Base-by-base conservation (phyloP, 2,797 vertebrate genomes). In the Cygnus olor region DNA sequence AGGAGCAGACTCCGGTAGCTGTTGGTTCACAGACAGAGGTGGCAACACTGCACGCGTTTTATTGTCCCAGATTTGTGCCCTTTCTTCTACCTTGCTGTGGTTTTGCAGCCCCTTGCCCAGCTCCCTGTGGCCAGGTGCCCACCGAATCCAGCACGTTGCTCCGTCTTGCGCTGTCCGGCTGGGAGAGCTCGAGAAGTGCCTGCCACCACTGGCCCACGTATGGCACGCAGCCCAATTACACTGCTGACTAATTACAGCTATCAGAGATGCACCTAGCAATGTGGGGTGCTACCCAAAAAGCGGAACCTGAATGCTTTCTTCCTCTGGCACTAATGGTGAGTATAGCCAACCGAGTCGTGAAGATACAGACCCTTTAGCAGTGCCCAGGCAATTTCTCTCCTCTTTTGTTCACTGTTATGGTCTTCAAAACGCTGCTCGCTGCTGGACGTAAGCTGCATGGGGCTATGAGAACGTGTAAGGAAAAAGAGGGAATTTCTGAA, bases 281-380 rank as follows among this genome's bases (percentile, higher is more conserved):
- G 38, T 38, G 38, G 40, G 40, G 40, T 40, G 40, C 40, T 40
- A 34, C n/a, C 57, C n/a, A 10, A 54, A n/a, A 32, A 57, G 18
- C 7, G 16, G 68, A 51, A 1, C 47, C 27, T 57, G 38, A 60
- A 49, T 1, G 0, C 1, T 47, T 32, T 25, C 65, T 20, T 21
- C 4, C 20, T 27, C 47, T 38, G 53, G 17, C 51, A 28, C 57
- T n/a, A 40, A 32, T 2, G 0, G 2, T n/a, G 38, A 38, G 28
- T 4, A 3, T 1, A 14, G 45, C 32, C 38, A 18, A 45, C 1
- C 0, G 0, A 7, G 20, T 8, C 2, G 3, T n/a, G 3, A 44
- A 4, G 77, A 54, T 3, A 47, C 80, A 38, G 28, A 47, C 30
- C 74, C 44, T 80, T 30, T 12, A 45, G 38, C 2, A 0, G 19